Evolutionary conservation across 2,113 vertebrate genomes (phyloP).

Genomic region (Paratilapia polleni): DNA sequence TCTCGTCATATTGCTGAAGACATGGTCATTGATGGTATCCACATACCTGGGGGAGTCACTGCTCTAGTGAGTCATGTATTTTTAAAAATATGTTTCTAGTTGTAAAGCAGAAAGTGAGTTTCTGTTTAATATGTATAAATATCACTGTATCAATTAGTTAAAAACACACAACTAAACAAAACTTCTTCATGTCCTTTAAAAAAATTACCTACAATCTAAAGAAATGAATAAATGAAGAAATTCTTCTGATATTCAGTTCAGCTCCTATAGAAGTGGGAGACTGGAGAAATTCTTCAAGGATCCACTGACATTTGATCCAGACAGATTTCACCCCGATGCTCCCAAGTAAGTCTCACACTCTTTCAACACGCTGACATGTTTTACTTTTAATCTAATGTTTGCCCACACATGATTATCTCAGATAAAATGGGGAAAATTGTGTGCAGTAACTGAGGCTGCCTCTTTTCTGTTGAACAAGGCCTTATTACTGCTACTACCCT

Average conservation of each 20-base stretch:
- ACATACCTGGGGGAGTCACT: constrained; percentile 75
- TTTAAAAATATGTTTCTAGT: neutral
- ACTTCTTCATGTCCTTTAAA: neutral
- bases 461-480: constrained; percentile 61
- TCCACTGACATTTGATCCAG: constrained; percentile 89
- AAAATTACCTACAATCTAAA: no score
- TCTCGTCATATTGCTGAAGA: no score
- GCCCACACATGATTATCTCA: rapidly evolving
- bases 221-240: no score
- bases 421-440: neutral
- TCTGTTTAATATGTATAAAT: neutral
- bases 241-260: constrained; percentile 80
- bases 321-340: constrained; percentile 88
- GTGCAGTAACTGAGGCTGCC: rapidly evolving
- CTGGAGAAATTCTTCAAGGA: constrained; percentile 90
- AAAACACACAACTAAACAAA: neutral
- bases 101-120: neutral
- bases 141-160: neutral
- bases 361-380: no score
- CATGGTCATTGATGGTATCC: constrained; percentile 77
- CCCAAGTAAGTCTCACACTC: constrained; percentile 83
- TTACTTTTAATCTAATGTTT: rapidly evolving
- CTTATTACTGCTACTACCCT: constrained; percentile 86
- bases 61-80: constrained; percentile 49
- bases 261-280: constrained; percentile 83